Evolutionary conservation across 2,888 invertebrate genomes (phyloP).

Genomic region (Archaeoteleia sp.): DNA sequence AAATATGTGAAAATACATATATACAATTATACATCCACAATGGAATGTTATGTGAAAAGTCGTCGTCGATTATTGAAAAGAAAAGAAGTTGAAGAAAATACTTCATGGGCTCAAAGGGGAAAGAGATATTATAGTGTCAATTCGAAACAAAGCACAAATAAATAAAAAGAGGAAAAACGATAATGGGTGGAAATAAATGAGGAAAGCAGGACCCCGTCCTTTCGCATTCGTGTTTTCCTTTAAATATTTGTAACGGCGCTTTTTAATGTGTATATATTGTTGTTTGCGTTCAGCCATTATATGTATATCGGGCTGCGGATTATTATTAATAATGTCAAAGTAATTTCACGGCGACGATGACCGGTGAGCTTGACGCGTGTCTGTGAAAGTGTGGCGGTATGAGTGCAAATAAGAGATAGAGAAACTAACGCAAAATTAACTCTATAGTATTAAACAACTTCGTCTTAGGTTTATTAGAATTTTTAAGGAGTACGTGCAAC

Average conservation of each 20-base stretch:
- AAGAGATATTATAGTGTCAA: constrained; percentile 12
- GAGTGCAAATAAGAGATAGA: constrained; percentile 2
- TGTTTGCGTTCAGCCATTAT: constrained; percentile 64
- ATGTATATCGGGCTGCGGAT: constrained; percentile 60
- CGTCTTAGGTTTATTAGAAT: no score
- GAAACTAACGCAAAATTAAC: not conserved
- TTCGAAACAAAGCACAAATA: constrained; percentile 7
- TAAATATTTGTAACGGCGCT: constrained; percentile 60
- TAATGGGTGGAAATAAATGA: not conserved
- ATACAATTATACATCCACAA: constrained; percentile 21
- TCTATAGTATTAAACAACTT: no score
- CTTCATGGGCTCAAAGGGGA: no score
- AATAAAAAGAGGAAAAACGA: not conserved
- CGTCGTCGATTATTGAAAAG: no score
- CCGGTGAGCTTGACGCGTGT: constrained; percentile 45
- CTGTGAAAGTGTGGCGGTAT: constrained; percentile 12
- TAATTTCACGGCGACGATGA: constrained; percentile 54
- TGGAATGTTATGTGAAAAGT: constrained; percentile 5
- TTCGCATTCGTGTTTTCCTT: constrained; percentile 30
- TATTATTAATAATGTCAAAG: constrained; percentile 52
- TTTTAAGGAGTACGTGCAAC: no score
- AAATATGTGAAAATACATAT: constrained; percentile 3
- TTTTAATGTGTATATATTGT: constrained; percentile 71
- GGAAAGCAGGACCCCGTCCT: not conserved
- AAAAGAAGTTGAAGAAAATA: no score